These are phyloP conservation scores for Okapia johnstoni DNA, from an alignment of 2,113 vertebrate genomes.

Conservation along the genomic window DNA sequence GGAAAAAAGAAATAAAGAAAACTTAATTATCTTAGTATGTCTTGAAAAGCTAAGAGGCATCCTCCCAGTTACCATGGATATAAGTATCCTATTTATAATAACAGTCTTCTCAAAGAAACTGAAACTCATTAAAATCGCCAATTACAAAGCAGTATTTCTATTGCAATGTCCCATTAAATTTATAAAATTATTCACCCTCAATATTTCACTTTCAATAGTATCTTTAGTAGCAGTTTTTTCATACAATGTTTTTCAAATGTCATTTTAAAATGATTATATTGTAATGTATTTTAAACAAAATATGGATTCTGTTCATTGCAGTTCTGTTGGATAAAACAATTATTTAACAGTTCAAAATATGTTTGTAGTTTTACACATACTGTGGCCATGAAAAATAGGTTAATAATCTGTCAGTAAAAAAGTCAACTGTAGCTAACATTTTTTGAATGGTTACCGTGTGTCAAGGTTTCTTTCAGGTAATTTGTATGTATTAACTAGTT, in stretches of 20 bases:
- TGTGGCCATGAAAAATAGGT: conserved; percentile 46
- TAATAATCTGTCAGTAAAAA: conserved; percentile 38
- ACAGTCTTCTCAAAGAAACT: conserved; percentile 35
- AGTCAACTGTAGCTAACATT: neutral
- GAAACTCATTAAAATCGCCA: conserved; percentile 42
- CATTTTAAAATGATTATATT: conserved; percentile 56
- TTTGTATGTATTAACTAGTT: neutral
- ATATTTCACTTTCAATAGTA: conserved; percentile 40
- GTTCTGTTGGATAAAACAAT: conserved; percentile 44
- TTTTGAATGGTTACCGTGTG: neutral
- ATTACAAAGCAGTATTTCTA: conserved; percentile 15
- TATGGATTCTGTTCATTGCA: conserved; percentile 46
- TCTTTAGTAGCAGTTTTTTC: conserved; percentile 39
- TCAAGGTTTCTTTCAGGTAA: neutral
- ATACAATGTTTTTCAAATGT: conserved; percentile 61
- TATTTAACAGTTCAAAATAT: conserved; percentile 58
- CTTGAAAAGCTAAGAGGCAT: conserved; percentile 35
- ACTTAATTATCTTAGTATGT: conserved; percentile 40
- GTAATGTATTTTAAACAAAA: conserved; percentile 55
- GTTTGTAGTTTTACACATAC: conserved; percentile 49
- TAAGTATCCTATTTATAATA: conserved; percentile 35
- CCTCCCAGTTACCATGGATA: conserved; percentile 47
- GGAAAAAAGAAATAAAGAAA: neutral
- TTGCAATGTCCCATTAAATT: conserved; percentile 23
- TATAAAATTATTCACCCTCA: conserved; percentile 23